Evolutionary conservation across 2,797 vertebrate species (phyloP), one percentile per base, ranked within the genome.

Genomic region (Glossophaga mutica): DNA sequence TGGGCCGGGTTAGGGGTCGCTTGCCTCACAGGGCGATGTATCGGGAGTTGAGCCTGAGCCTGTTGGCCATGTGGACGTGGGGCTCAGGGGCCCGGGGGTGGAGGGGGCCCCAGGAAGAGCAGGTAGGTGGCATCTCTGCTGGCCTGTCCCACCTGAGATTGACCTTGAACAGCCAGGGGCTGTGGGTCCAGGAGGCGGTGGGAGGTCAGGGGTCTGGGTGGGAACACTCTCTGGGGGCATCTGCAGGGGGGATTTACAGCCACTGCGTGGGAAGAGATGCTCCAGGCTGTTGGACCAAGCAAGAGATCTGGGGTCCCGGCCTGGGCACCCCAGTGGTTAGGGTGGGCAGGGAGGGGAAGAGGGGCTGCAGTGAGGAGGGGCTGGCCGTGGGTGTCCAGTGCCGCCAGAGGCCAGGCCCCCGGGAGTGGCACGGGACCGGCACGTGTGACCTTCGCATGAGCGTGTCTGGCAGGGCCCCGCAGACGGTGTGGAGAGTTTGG

Each of bases 21-120:
- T 6, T 19, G 32, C 74, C 9, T 34, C 14, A 0, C 0, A 19
- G 59, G 59, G 34, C 15, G 0, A 0, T 2, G 9, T 18, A 5
- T 10, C 2, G 9, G 48, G n/a, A 46, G 48, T 29, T 29, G 24
- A 2, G 39, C 4, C 11, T 16, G 34, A 50, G 5, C 1, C 26
- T 0, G 2, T 24, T 2, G 39, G 39, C 65, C 1, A 0, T 2
- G 37, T 1, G 37, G 71, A 8, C 0, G 2, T 24, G 73, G 73
- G 44, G 1, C 55, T 89, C 24, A 10, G 18, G 59, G 32, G 16
- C 2, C 77, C 62, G 1, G 9, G 15, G 59, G 10, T 14, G 11
- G 39, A 5, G n/a, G n/a, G 21, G 14, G 44, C 32, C 44, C 21
- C 37, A 29, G 71, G 57, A 32, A 26, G 22, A 65, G 74, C 46